phyloP scores from a whole-genome alignment of 1,140 invertebrate species.

The Diorhabda elongata region DNA sequence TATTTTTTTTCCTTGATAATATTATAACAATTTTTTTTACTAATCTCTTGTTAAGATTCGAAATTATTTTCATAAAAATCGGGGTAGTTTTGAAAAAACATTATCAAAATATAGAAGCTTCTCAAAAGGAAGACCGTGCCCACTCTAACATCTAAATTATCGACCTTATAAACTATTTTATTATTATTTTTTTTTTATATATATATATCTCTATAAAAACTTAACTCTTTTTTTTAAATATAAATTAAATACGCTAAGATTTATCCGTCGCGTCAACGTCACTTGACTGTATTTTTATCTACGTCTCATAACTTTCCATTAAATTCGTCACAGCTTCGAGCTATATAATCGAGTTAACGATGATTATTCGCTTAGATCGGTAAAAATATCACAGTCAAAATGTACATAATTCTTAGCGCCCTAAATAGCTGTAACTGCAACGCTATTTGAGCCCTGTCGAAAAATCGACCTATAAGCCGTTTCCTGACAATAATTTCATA shows the following conservation, averaged over 20 bases:
- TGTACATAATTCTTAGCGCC: conserved; percentile 43
- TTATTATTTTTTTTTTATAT: conserved; percentile 7
- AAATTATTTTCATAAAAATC: too few relatives aligned
- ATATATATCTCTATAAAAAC: conserved; percentile 16
- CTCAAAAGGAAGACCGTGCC: conserved; percentile 33
- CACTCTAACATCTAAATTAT: conserved; percentile 33
- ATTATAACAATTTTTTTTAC: too few relatives aligned
- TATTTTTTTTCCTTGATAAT: too few relatives aligned
- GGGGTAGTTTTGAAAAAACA: too few relatives aligned
- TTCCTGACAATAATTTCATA: too few relatives aligned
- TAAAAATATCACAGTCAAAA: conserved; percentile 43
- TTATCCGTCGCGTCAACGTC: conserved; percentile 28
- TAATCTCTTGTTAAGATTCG: too few relatives aligned
- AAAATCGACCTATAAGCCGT: too few relatives aligned
- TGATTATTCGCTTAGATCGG: conserved; percentile 34
- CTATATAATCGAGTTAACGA: conserved; percentile 9
- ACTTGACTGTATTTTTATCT: conserved; percentile 14
- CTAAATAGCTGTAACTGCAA: conserved; percentile 44
- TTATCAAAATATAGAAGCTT: conserved; percentile 11
- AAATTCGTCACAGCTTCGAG: neutral
- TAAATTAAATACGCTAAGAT: conserved; percentile 34
- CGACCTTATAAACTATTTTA: conserved; percentile 14
- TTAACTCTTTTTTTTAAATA: conserved; percentile 20
- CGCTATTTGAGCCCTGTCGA: conserved; percentile 33
- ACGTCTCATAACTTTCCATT: neutral